Base-by-base conservation (phyloP, 2,888 invertebrate species). In the Ypsolopha scabrella region DNA sequence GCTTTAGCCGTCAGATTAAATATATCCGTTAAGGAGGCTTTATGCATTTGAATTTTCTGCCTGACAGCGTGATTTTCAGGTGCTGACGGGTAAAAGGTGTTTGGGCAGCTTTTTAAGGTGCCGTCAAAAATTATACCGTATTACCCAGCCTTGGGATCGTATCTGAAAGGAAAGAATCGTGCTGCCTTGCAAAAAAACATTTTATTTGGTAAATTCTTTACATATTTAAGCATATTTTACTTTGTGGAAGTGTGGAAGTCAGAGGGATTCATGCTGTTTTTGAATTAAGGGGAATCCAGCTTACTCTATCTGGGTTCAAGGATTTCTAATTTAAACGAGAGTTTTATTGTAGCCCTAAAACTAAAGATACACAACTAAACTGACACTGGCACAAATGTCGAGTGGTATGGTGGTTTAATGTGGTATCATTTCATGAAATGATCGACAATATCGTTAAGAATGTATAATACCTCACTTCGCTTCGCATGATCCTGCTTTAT, bases 11-110 rank as follows among this genome's bases (percentile, higher is more conserved):
- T 50, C 63, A 39, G 39, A 39, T 39, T 14, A 33, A 63, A 70
- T 63, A 71, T 80, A 80, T 80, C 78, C 78, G 79, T 67, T 79
- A 75, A 79, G 70, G 68, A 78, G 71, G 64, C 62, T 56, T 56
- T 58, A 11, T 34, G 48, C 36, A 11, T 55, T 57, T 57, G 59
- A 60, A 57, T 39, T 39, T 39, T 9, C 9, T 39, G 10, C 39
- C 39, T 61, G 53, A 51, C 50, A 43, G 65, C 67, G 60, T 64
- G 62, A 63, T 59, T 60, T 63, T 54, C 57, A 54, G 54, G 59
- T 55, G 54, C 51, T 60, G 56, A 39, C 11, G 9, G 39, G 11
- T n/a, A n/a, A n/a, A 39, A 39, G 39, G 9, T n/a, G 9, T 39
- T 39, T n/a, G 39, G 39, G 39, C 39, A n/a, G 39, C 10, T 39